phyloP scores from a whole-genome alignment of 2,888 invertebrate species.

The Altica lythri region DNA sequence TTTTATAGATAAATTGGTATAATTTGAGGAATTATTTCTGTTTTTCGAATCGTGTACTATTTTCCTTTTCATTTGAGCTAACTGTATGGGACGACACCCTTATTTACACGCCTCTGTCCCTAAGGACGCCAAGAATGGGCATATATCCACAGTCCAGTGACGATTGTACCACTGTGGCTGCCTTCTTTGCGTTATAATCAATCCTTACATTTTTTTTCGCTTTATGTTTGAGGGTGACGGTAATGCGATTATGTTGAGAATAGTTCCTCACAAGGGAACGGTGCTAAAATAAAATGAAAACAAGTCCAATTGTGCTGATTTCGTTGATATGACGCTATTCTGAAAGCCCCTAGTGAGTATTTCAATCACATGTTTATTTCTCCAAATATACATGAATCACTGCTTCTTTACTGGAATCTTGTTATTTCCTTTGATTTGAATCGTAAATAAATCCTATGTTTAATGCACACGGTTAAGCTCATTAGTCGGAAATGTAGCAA shows the following conservation, averaged over 20 bases:
- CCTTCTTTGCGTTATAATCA: slow-evolving; percentile 42
- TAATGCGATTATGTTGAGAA: slow-evolving; percentile 56
- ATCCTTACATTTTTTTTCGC: slow-evolving; percentile 47
- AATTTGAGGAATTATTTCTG: too few species aligned
- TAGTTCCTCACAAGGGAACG: slow-evolving; percentile 52
- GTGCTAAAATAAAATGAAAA: slow-evolving; percentile 55
- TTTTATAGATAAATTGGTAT: too few species aligned
- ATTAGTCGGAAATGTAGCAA: too few species aligned
- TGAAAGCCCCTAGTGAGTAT: slow-evolving; percentile 49
- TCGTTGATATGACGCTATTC: slow-evolving; percentile 46
- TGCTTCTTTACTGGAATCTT: slow-evolving; percentile 32
- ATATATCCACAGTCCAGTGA: slow-evolving; percentile 26
- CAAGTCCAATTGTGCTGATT: slow-evolving; percentile 54
- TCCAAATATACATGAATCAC: slow-evolving; percentile 46
- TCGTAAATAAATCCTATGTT: too few species aligned
- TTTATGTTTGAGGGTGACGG: slow-evolving; percentile 50
- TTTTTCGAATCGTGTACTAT: too few species aligned
- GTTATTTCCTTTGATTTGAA: slow-evolving; percentile 6
- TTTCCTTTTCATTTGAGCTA: too few species aligned
- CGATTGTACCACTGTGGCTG: slow-evolving; percentile 37
- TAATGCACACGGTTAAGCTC: too few species aligned
- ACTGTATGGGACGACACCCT: too few species aligned
- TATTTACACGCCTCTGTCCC: too few species aligned
- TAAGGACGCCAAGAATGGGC: slow-evolving; percentile 28
- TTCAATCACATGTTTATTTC: slow-evolving; percentile 51